Evolutionary conservation across 2,888 invertebrate species (phyloP).

Genomic region (Leptinotarsa rubiginosa): DNA sequence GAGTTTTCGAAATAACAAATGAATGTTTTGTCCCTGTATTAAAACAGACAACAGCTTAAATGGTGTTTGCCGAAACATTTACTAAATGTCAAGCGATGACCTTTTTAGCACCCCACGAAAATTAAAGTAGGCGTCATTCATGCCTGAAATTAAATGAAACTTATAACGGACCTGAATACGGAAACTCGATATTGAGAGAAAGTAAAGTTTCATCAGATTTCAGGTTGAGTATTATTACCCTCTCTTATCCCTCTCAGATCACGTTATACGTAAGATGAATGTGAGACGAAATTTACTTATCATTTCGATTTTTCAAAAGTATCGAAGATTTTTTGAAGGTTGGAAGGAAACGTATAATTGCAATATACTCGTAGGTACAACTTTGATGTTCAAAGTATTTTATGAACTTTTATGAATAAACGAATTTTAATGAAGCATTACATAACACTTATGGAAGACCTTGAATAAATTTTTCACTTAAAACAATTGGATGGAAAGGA

Average conservation of each 20-base stretch:
- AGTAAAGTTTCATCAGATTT: slow-evolving; percentile 31
- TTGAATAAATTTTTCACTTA: too few relatives aligned
- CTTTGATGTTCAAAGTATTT: too few relatives aligned
- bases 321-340: too few relatives aligned
- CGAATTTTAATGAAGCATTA: too few relatives aligned
- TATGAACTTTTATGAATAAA: too few relatives aligned
- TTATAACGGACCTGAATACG: slow-evolving; percentile 45
- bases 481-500: too few relatives aligned
- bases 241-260: background rate
- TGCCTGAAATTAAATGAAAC: slow-evolving; percentile 60
- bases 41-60: slow-evolving; percentile 45
- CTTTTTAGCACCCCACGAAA: slow-evolving; percentile 58
- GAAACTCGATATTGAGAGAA: slow-evolving; percentile 34
- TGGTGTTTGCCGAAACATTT: slow-evolving; percentile 47
- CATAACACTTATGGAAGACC: too few relatives aligned
- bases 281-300: too few relatives aligned
- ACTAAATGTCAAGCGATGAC: slow-evolving; percentile 58
- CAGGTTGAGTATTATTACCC: slow-evolving; percentile 29
- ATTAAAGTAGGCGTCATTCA: slow-evolving; percentile 60
- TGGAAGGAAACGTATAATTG: too few relatives aligned
- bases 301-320: too few relatives aligned
- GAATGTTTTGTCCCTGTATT: slow-evolving; percentile 25
- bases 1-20: slow-evolving; percentile 10
- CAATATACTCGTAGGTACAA: too few relatives aligned
- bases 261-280: too few relatives aligned